Conservation (phyloP, 2,888 invertebrate species). For the Standfussiana lucernea region DNA sequence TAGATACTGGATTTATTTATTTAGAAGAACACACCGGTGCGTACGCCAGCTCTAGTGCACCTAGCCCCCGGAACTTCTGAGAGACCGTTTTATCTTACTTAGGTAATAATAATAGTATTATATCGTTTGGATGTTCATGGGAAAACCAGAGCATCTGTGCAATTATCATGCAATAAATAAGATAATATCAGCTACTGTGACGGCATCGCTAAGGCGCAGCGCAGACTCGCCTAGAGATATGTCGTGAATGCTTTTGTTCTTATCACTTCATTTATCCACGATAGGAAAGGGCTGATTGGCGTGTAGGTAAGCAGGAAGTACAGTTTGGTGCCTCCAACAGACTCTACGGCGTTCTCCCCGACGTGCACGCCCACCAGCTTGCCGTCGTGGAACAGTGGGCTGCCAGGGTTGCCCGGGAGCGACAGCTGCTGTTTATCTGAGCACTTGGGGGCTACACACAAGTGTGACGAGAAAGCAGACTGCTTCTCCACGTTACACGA, state of each 20-base stretch:
- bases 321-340: not conserved
- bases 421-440: not conserved
- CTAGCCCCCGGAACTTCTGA: too few species aligned
- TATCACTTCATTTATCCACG: constrained; percentile 29
- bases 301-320: constrained; percentile 19
- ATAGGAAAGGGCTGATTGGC: constrained; percentile 46
- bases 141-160: too few species aligned
- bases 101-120: not conserved
- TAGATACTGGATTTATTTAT: too few species aligned
- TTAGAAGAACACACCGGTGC: not conserved
- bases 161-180: too few species aligned
- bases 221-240: too few species aligned
- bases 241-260: too few species aligned
- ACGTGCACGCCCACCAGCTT: constrained; percentile 34
- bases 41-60: not conserved
- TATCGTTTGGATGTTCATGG: not conserved
- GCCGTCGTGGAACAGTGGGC: constrained; percentile 26
- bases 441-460: constrained; percentile 42
- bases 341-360: not conserved
- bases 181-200: too few species aligned
- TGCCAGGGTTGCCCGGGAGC: constrained; percentile 9
- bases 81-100: too few species aligned
- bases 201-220: too few species aligned
- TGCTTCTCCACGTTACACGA: constrained; percentile 1
- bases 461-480: not conserved